Evolutionary conservation across 2,113 vertebrate genomes (phyloP), one percentile per base, ranked within the genome.

Genomic region (Perca schrenkii): DNA sequence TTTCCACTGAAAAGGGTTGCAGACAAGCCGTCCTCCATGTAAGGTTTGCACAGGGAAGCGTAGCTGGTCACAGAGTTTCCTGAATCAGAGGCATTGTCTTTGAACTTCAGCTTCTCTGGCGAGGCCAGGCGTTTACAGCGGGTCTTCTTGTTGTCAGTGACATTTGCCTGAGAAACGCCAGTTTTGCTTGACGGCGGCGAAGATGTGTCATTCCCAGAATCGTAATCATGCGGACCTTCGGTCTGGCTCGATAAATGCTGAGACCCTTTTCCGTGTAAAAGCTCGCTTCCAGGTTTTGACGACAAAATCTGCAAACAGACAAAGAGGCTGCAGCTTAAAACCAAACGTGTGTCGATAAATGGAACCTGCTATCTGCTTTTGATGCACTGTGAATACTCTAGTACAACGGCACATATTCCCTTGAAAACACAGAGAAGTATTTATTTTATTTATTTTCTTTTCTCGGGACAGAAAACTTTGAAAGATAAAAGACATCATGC

Each of bases 31-130:
- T 92, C 95, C 84, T 96, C 96, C 86, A 91, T 74, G 76, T 90
- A 89, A 25, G 95, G 95, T 93, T 97, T 98, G 91, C 95, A 96
- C 86, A 96, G 95, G 74, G 97, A 99, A 43, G 96, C 95, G 86
- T 97, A 98, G 94, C 97, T 99, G 91, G 96, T 98, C 90, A 99
- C 96, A 70, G 98, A 99, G 91, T 99, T 98, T 87, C 98, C 98
- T 85, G 98, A 99, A 94, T 99, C 98, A 1, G 98, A 99, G 83
- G 94, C 96, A 86, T 95, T 96, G 91, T 97, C 97, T 7, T 95
- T 94, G 85, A 95, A 94, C 91, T 93, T 95, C 36, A 96, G 93
- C 89, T 94, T 97, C 87, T 92, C 94, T 2, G 95, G 94, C 21
- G 94, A 96, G 67, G 94, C 80, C 74, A 73, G 74, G 15, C 80